Base-by-base conservation (phyloP, 2,888 invertebrate species). In the Archaeoteleia sp. region DNA sequence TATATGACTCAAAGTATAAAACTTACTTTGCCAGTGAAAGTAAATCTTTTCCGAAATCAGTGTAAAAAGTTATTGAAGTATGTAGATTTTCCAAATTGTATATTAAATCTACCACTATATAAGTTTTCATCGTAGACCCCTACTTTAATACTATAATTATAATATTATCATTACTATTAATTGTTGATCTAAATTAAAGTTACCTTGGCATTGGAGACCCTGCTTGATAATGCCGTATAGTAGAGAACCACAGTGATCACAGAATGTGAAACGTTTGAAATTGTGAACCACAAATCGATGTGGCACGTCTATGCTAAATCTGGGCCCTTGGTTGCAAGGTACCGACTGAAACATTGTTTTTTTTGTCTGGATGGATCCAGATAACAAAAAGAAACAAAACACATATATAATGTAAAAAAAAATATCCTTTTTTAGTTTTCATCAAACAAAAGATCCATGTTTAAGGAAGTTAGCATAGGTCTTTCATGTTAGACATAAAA, bases 191-290 rank as follows among this genome's bases (percentile, higher is more conserved):
- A 32, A 10, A 34, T 10, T 1, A 48, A 20, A 63, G 15, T 79
- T 84, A 93, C 93, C 92, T 89, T 95, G 95, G 86, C 98, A 98
- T 87, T 98, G 97, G 77, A 98, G 89, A 51, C 98, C 98, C 88
- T 98, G 98, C 86, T 92, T 94, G 85, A 96, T 93, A 80, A 98
- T 91, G 15, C 98, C 98, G 86, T 98, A 98, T 68, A 98, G 91
- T 85, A 98, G 89, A 67, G 97, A 97, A 75, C 98, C 98, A 87
- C 99, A 99, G 87, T 99, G 99, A 88, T 99, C 98, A 89, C 99
- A 99, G 89, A 99, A 99, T 20, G 98, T 98, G 87, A 98, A 97
- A 75, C 96, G 90, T 88, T 96, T 97, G 89, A 97, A 99, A 78
- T 92, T 98, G 89, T 98, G 98, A 80, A 97, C 94, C 78, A 92